phyloP scores from a whole-genome alignment of 2,888 invertebrate genomes.

The Trachelus iudaicus region DNA sequence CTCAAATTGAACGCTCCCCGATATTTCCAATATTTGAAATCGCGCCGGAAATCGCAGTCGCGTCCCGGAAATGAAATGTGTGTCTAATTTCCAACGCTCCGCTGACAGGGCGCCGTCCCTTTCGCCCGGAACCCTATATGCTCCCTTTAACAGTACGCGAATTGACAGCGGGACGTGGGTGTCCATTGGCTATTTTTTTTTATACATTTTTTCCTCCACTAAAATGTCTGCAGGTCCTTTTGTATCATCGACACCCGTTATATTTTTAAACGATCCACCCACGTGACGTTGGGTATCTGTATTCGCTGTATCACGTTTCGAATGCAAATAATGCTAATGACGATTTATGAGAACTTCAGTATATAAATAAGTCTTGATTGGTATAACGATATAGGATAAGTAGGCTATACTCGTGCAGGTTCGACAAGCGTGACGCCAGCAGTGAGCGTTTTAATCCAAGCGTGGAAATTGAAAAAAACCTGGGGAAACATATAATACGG shows the following conservation, averaged over 20 bases:
- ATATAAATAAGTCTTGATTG: background rate
- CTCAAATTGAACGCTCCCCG: slow-evolving; percentile 54
- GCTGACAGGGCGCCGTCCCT: slow-evolving; percentile 4
- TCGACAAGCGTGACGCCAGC: background rate
- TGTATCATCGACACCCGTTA: too few relatives aligned
- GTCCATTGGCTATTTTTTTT: too few relatives aligned
- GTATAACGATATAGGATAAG: background rate
- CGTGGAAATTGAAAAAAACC: slow-evolving; percentile 46
- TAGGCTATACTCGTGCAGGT: background rate
- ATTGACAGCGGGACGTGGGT: too few relatives aligned
- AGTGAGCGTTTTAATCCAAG: slow-evolving; percentile 11
- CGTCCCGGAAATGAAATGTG: slow-evolving; percentile 64
- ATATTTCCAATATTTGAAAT: slow-evolving; percentile 63
- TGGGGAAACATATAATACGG: slow-evolving; percentile 23
- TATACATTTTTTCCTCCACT: too few relatives aligned
- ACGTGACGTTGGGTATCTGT: too few relatives aligned
- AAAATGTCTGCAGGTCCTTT: too few relatives aligned
- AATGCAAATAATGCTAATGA: too few relatives aligned
- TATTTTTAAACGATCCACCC: too few relatives aligned
- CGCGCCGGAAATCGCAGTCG: slow-evolving; percentile 59
- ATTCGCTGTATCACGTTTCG: too few relatives aligned
- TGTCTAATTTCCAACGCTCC: slow-evolving; percentile 62
- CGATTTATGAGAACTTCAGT: too few relatives aligned
- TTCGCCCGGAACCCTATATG: too few relatives aligned
- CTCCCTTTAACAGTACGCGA: too few relatives aligned